Evolutionary conservation across 2,797 vertebrate species (phyloP).

Genomic region (Anabacerthia variegaticeps): DNA sequence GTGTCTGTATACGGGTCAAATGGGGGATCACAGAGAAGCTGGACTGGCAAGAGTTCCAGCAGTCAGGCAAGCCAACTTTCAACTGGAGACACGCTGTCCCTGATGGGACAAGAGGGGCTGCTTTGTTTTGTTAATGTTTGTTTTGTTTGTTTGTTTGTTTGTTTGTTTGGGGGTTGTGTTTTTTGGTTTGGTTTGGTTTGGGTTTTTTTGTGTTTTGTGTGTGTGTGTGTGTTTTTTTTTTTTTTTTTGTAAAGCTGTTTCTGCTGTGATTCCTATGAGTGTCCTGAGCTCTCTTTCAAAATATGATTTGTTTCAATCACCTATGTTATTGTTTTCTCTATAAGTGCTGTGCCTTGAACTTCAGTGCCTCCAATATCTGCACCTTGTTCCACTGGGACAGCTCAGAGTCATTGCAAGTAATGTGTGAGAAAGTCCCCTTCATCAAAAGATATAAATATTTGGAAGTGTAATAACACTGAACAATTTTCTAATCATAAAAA

Average conservation of each 20-base stretch:
- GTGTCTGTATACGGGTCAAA: not conserved
- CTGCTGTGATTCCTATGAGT: not conserved
- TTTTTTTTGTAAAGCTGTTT: not conserved
- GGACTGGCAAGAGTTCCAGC: not conserved
- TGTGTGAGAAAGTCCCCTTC: not conserved
- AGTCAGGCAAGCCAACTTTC: not conserved
- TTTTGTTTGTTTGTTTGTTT: no score
- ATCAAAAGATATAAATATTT: not conserved
- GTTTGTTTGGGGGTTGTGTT: no score
- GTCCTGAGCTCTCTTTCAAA: not conserved
- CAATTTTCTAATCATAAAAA: not conserved
- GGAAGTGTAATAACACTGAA: not conserved
- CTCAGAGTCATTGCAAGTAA: not conserved
- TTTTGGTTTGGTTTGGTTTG: no score
- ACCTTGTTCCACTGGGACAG: not conserved
- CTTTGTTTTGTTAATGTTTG: not conserved
- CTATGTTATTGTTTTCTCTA: not conserved
- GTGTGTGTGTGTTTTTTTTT: not conserved
- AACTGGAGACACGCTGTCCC: not conserved
- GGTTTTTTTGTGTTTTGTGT: no score
- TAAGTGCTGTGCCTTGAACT: not conserved
- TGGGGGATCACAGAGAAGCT: not conserved
- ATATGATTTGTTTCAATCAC: not conserved
- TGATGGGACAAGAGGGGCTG: not conserved
- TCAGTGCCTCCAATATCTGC: not conserved